Evolutionary conservation across 2,797 vertebrate species (phyloP).

Genomic region (Anguilla anguilla): DNA sequence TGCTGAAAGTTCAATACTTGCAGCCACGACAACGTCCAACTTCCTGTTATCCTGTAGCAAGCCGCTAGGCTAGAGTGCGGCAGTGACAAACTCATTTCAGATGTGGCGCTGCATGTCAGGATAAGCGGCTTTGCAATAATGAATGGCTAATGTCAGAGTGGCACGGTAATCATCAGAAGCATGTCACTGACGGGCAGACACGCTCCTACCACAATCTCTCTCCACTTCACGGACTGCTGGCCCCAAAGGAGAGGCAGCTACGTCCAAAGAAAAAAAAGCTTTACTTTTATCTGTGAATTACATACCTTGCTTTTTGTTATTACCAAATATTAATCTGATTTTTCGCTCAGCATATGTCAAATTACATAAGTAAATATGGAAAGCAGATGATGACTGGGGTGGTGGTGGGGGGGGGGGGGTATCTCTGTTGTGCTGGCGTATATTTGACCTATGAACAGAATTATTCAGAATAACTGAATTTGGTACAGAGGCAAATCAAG

Average conservation of each 20-base stretch:
- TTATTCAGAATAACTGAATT: no score
- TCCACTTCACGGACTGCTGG: neutral
- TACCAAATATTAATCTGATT: slow-evolving; percentile 32
- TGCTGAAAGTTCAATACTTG: neutral
- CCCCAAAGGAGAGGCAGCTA: neutral
- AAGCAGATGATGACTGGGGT: slow-evolving; percentile 31
- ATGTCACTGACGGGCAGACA: neutral
- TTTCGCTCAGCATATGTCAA: slow-evolving; percentile 24
- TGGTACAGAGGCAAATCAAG: no score
- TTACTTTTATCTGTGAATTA: neutral
- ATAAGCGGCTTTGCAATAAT: slow-evolving; percentile 49
- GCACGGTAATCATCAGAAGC: slow-evolving; percentile 33
- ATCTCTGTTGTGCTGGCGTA: neutral
- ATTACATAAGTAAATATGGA: slow-evolving; percentile 14
- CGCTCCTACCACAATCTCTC: neutral
- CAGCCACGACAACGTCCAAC: neutral
- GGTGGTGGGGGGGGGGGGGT: neutral
- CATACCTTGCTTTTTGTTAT: slow-evolving; percentile 19
- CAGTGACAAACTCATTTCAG: slow-evolving; percentile 28
- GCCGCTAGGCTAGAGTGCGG: neutral
- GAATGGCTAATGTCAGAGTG: slow-evolving; percentile 42
- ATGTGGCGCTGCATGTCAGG: slow-evolving; percentile 21
- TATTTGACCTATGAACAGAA: neutral
- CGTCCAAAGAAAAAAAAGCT: neutral
- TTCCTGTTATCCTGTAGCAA: neutral